Evolutionary conservation across 1,140 invertebrate species (phyloP).

Genomic region (Trachymyrmex septentrionalis): DNA sequence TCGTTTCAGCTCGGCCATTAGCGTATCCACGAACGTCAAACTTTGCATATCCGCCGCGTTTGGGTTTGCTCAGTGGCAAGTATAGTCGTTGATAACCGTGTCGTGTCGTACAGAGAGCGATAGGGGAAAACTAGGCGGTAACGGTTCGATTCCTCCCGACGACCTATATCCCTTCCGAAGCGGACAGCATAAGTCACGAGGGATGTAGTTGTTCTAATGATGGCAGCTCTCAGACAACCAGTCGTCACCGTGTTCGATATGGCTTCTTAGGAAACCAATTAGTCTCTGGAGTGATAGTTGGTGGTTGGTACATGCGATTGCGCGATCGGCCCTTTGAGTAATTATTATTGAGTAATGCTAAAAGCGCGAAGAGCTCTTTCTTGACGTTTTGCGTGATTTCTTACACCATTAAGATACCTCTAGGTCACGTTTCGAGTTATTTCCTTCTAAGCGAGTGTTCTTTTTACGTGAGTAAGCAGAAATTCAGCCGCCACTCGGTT

Average conservation of each 20-base stretch:
- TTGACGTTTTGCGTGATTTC: background rate
- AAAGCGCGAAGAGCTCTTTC: background rate
- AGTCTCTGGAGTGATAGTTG: constrained; percentile 9
- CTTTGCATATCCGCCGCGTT: constrained; percentile 70
- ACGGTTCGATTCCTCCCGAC: constrained; percentile 36
- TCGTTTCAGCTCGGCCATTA: constrained; percentile 74
- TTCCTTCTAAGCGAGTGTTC: background rate
- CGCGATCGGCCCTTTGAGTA: background rate
- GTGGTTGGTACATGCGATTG: background rate
- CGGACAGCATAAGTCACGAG: constrained; percentile 38
- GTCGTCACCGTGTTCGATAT: constrained; percentile 28
- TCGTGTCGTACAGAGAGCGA: constrained; percentile 28
- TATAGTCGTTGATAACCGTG: constrained; percentile 46
- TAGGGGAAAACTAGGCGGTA: background rate
- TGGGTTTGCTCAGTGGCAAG: constrained; percentile 45
- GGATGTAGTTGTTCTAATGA: constrained; percentile 41
- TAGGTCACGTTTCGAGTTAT: constrained; percentile 33
- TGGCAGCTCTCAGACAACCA: constrained; percentile 2
- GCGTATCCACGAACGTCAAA: constrained; percentile 74
- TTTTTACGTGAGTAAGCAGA: constrained; percentile 47
- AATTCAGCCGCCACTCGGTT: constrained; percentile 12
- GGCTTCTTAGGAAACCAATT: constrained; percentile 54
- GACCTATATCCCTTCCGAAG: constrained; percentile 1
- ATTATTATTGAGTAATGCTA: background rate
- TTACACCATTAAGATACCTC: background rate